Conservation (phyloP, 2,888 invertebrate species). For the Tipula lateralis region DNA sequence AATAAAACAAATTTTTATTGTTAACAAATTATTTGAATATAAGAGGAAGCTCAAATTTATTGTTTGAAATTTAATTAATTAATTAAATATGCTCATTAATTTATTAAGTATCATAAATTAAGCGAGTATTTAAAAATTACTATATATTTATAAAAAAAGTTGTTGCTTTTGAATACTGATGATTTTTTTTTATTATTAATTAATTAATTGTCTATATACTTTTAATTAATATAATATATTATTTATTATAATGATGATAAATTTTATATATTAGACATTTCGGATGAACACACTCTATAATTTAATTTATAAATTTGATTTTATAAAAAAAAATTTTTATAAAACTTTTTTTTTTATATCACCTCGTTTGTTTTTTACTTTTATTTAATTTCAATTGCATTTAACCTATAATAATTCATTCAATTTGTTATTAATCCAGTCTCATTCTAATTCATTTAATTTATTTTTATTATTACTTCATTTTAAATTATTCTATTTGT, state of each 20-base stretch:
- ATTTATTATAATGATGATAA: background rate
- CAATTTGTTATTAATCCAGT: slow-evolving; percentile 20
- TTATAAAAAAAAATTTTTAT: slow-evolving; percentile 20
- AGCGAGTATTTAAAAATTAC: slow-evolving; percentile 26
- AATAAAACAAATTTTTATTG: background rate
- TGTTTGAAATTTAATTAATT: background rate
- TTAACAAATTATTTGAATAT: background rate
- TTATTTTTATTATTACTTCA: background rate
- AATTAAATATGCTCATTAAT: slow-evolving; percentile 19
- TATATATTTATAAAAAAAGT: slow-evolving; percentile 3
- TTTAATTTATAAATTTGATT: slow-evolving; percentile 14
- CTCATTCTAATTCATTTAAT: slow-evolving; percentile 26
- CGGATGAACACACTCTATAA: slow-evolving; percentile 27
- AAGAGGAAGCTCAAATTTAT: background rate
- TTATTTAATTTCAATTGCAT: slow-evolving; percentile 26
- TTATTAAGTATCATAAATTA: background rate
- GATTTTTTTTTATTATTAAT: background rate
- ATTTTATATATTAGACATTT: slow-evolving; percentile 27
- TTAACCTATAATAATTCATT: slow-evolving; percentile 16
- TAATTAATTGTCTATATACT: slow-evolving; percentile 2
- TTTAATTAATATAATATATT: slow-evolving; percentile 3
- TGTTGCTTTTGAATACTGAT: slow-evolving; percentile 29
- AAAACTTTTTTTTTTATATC: background rate
- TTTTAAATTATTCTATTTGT: slow-evolving; percentile 25
- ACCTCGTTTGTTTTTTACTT: background rate